phyloP scores from a whole-genome alignment of 23 tunicate species.

The Halocynthia roretzi region DNA sequence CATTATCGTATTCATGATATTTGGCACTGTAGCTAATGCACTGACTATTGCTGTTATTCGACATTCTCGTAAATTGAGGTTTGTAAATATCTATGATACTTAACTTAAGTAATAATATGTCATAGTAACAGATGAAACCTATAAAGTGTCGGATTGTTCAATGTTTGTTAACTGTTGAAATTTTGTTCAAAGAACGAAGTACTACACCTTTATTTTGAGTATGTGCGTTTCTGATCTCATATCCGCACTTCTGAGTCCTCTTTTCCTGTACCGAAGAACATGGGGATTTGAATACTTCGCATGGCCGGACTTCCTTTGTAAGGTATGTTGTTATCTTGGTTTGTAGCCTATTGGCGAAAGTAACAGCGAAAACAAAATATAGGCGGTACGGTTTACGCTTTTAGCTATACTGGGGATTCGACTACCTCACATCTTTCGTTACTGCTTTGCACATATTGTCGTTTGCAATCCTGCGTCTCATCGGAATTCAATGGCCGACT shows the following conservation, averaged over 20 bases:
- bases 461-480: conserved; percentile 53
- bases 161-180: background rate
- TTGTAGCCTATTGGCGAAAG: background rate
- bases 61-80: conserved; percentile 20
- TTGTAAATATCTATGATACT: background rate
- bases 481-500: conserved; percentile 57
- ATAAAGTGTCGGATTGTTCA: too few relatives aligned
- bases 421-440: conserved; percentile 60
- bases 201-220: conserved; percentile 51
- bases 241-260: conserved; percentile 59
- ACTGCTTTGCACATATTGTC: conserved; percentile 68
- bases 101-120: background rate
- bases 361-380: background rate
- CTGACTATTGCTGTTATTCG: conserved; percentile 28
- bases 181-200: conserved; percentile 29
- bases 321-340: conserved; percentile 18
- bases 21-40: conserved; percentile 26
- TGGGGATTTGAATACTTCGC: conserved; percentile 71
- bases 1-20: conserved; percentile 13
- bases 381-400: background rate
- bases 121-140: too few relatives aligned
- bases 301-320: conserved; percentile 61
- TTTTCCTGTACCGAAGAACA: conserved; percentile 65
- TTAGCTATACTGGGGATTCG: conserved; percentile 70
- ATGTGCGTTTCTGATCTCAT: conserved; percentile 62